Evolutionary conservation across 2,113 vertebrate species (phyloP).

Genomic region (Tor tambroides): DNA sequence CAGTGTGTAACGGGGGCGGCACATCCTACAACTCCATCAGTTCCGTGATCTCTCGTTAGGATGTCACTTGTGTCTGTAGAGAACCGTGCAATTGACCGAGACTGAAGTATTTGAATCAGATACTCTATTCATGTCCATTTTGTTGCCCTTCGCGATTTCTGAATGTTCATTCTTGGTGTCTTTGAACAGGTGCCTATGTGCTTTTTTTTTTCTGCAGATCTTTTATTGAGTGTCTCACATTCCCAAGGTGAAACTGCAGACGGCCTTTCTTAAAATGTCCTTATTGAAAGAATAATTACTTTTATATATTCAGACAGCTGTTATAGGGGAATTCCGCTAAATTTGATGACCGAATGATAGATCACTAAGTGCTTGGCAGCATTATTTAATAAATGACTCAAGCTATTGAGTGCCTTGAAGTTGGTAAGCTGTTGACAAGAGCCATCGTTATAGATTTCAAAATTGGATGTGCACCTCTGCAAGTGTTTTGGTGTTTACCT

Average conservation of each 20-base stretch:
- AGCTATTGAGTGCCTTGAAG: conserved; percentile 63
- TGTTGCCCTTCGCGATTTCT: conserved; percentile 48
- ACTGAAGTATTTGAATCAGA: conserved; percentile 46
- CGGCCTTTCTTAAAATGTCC: not conserved
- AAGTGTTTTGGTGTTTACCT: conserved; percentile 38
- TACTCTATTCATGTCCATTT: conserved; percentile 42
- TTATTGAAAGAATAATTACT: conserved; percentile 21
- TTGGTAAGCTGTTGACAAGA: conserved; percentile 48
- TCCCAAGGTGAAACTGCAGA: conserved; percentile 34
- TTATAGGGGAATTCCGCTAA: not conserved
- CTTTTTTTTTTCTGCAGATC: conserved; percentile 12
- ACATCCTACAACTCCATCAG: conserved; percentile 97
- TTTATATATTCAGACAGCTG: conserved; percentile 45
- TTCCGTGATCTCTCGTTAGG: conserved; percentile 94
- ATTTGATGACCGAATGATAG: conserved; percentile 44
- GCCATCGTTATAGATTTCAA: conserved; percentile 50
- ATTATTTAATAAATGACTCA: conserved; percentile 41
- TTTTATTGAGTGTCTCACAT: conserved; percentile 2
- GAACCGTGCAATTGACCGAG: conserved; percentile 60
- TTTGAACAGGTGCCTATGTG: conserved; percentile 40
- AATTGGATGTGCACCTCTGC: conserved; percentile 43
- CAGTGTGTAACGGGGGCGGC: conserved; percentile 91
- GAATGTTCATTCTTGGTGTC: conserved; percentile 44
- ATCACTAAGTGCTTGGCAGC: conserved; percentile 44
- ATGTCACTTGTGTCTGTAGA: conserved; percentile 25